Base-by-base conservation (phyloP, 2,888 invertebrate species). In the Ophion obscuratus region DNA sequence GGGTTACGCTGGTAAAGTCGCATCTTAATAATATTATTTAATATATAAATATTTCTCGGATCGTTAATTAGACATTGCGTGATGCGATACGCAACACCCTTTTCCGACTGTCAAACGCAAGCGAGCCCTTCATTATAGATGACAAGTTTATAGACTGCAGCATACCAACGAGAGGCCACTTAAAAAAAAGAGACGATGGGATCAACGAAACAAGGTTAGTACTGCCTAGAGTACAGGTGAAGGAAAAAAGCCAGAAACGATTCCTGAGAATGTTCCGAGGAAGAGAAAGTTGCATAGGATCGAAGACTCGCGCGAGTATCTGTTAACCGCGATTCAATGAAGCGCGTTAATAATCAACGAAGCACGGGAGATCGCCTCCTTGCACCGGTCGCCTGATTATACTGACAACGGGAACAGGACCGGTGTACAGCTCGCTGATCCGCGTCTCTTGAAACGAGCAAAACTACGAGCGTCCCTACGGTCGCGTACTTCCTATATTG, bases 311-410 rank as follows among this genome's bases (percentile, higher is more conserved):
- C 47, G 75, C 66, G 76, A 59, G 77, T 76, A 67, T 68, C 67
- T 68, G 74, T 86, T 79, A 87, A 86, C 81, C 86, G 83, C 79
- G 78, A 87, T 84, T 87, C 85, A 84, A 87, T 87, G 88, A 88
- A 87, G 84, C 88, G 79, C 83, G 83, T 83, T 87, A 86, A 53
- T 53, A 53, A 88, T 88, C 86, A 81, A 64, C 84, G 47, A 82
- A 81, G 71, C 81, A 74, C 36, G 74, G 66, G 81, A 81, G 68
- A 59, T 68, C 31, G 47, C 40, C 31, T 47, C n/a, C 24, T n/a
- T 31, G 61, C 61, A 24, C 40, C 59, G 80, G 40, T 40, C 57
- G 27, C 75, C 53, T 59, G 40, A 24, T 53, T 64, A 44, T 64
- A 24, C 53, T 70, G 24, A 47, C 44, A 78, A 70, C 78, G 64